Evolutionary conservation across 2,888 invertebrate species (phyloP).

Genomic region (Zonitis immaculata): DNA sequence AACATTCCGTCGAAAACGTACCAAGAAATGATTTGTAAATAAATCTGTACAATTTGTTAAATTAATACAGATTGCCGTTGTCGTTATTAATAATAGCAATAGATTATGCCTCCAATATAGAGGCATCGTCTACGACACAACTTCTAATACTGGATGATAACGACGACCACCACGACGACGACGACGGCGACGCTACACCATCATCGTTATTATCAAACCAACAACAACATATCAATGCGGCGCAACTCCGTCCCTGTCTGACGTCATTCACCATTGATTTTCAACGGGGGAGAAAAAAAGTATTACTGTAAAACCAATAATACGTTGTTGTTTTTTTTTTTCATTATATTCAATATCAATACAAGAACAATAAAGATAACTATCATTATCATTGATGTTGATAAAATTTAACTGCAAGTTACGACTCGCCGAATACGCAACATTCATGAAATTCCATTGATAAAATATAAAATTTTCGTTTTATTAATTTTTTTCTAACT

Average conservation of each 20-base stretch:
- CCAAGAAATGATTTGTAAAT: slow-evolving; percentile 94
- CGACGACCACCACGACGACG: slow-evolving; percentile 13
- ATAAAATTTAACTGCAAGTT: not conserved
- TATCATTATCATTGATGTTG: too few species aligned
- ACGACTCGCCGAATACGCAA: not conserved
- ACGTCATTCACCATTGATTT: too few species aligned
- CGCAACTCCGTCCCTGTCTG: slow-evolving; percentile 32
- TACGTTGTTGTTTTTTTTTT: too few species aligned
- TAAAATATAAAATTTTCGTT: too few species aligned
- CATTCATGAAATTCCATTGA: too few species aligned
- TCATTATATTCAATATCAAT: too few species aligned
- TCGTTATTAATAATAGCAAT: slow-evolving; percentile 32
- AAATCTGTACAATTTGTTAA: slow-evolving; percentile 55
- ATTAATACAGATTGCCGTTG: slow-evolving; percentile 30
- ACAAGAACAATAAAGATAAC: too few species aligned
- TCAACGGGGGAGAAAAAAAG: too few species aligned
- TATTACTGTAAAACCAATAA: too few species aligned
- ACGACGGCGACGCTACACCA: not conserved
- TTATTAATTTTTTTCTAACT: too few species aligned
- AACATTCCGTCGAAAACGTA: slow-evolving; percentile 77
- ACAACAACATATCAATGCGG: too few species aligned
- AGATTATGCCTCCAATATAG: slow-evolving; percentile 37
- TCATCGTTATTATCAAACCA: too few species aligned
- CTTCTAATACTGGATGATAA: slow-evolving; percentile 19
- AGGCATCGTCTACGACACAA: slow-evolving; percentile 41